A percentile compares a stretch with the other conserved stretches of the same genome.
phyloP scores from a whole-genome alignment of 2,888 invertebrate genomes.

The Spodoptera picta region DNA sequence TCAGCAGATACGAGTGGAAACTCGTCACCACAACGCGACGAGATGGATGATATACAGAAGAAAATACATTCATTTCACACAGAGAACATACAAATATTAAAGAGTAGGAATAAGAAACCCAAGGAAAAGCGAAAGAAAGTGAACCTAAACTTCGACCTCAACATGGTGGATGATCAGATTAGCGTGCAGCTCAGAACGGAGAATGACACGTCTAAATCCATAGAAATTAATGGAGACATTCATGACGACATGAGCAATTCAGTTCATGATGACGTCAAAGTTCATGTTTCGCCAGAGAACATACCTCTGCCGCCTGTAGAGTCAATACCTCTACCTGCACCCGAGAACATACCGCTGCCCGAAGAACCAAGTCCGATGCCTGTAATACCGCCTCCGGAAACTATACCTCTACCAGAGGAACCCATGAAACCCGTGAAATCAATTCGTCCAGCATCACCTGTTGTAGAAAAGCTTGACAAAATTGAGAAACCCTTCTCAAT shows the following conservation, averaged over 20 bases:
- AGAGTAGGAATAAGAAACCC: conserved; percentile 89
- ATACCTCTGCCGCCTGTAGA: conserved; percentile 82
- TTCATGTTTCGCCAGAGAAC: conserved; percentile 78
- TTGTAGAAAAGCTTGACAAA: conserved; percentile 50
- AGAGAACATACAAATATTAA: conserved; percentile 89
- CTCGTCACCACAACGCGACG: conserved; percentile 86
- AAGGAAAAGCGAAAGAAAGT: conserved; percentile 87
- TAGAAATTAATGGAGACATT: conserved; percentile 78
- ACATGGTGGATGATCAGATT: conserved; percentile 86
- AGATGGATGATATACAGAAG: conserved; percentile 90
- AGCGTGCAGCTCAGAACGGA: conserved; percentile 84
- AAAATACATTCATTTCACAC: conserved; percentile 90
- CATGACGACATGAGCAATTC: conserved; percentile 74
- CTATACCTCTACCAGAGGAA: conserved; percentile 80
- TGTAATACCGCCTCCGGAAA: conserved; percentile 73
- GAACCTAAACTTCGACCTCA: conserved; percentile 86
- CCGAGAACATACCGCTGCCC: conserved; percentile 79
- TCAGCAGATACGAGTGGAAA: conserved; percentile 85
- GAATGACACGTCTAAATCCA: conserved; percentile 67
- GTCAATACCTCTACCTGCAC: conserved; percentile 82
- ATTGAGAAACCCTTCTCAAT: conserved; percentile 59
- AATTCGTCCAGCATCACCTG: conserved; percentile 55
- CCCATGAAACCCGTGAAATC: conserved; percentile 67
- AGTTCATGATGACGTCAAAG: conserved; percentile 68
- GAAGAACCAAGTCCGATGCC: conserved; percentile 77